Percentiles rank a stretch among this genome's conserved stretches.
Conservation (phyloP, 2,797 vertebrate species). For the Atherinosoma microstoma region DNA sequence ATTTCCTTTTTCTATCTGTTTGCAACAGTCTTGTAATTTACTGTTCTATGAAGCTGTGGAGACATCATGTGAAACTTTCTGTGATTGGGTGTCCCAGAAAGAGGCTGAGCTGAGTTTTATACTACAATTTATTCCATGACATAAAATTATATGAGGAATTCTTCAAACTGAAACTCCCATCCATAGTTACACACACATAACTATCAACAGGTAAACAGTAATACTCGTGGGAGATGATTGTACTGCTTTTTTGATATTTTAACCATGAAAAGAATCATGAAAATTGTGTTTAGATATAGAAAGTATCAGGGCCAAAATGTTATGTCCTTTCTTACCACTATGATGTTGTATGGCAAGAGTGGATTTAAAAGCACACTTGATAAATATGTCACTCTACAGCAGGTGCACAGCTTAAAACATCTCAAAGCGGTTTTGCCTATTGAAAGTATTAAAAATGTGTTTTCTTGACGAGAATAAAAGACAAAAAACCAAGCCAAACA, state of each 20-base stretch:
- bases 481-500: not conserved
- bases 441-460: not conserved
- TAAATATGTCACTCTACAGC: slow-evolving; percentile 1
- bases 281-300: slow-evolving; percentile 28
- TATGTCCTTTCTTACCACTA: slow-evolving; percentile 4
- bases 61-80: slow-evolving; percentile 67
- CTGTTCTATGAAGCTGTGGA: slow-evolving; percentile 74
- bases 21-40: slow-evolving; percentile 78
- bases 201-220: slow-evolving; percentile 31
- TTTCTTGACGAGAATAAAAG: slow-evolving; percentile 8
- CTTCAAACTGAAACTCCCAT: slow-evolving; percentile 24
- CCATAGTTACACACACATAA: slow-evolving; percentile 23
- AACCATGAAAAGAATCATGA: slow-evolving; percentile 23
- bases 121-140: slow-evolving; percentile 50
- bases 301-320: slow-evolving; percentile 27
- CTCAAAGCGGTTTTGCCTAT: not conserved
- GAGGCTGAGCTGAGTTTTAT: slow-evolving; percentile 68
- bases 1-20: slow-evolving; percentile 72
- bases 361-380: slow-evolving; percentile 45
- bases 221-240: slow-evolving; percentile 50
- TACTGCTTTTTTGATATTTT: slow-evolving; percentile 40
- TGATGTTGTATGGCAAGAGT: slow-evolving; percentile 12
- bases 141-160: slow-evolving; percentile 50
- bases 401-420: slow-evolving; percentile 2
- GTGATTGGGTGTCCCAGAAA: slow-evolving; percentile 68